phyloP scores from a whole-genome alignment of 2,888 invertebrate genomes.

The Cantharis flavilabris region DNA sequence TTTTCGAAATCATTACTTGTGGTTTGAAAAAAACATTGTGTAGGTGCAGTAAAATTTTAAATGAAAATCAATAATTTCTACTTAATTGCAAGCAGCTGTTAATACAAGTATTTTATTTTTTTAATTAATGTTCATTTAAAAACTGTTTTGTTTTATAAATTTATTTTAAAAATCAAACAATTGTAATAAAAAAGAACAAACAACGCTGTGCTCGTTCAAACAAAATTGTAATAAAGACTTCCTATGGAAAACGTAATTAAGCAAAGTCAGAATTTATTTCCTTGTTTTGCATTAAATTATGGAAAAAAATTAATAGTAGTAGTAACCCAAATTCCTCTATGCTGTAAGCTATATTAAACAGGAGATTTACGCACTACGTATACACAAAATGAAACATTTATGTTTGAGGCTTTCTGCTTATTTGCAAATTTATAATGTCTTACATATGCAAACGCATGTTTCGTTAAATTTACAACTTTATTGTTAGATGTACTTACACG shows the following conservation, averaged over 20 bases:
- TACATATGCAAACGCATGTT: background rate
- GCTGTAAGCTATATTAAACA: slow-evolving; percentile 22
- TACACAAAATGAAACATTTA: slow-evolving; percentile 25
- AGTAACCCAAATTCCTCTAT: slow-evolving; percentile 8
- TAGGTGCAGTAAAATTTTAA: too few relatives aligned
- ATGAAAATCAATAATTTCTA: too few relatives aligned
- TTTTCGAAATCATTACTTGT: too few relatives aligned
- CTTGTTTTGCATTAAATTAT: background rate
- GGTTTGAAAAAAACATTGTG: too few relatives aligned
- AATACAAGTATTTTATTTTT: too few relatives aligned
- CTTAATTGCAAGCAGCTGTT: too few relatives aligned
- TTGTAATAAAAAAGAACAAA: background rate
- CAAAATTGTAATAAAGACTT: background rate
- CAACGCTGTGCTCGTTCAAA: background rate
- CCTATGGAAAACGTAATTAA: background rate
- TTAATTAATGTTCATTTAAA: too few relatives aligned
- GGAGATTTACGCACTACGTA: slow-evolving; percentile 10
- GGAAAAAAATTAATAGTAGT: background rate
- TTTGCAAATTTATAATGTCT: background rate
- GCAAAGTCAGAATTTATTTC: background rate
- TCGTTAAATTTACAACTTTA: background rate
- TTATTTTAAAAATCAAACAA: too few relatives aligned
- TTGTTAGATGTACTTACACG: background rate
- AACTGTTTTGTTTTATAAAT: too few relatives aligned
- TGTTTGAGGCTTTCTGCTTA: slow-evolving; percentile 11